phyloP scores from a whole-genome alignment of 2,888 invertebrate genomes.

The Megamerina dolium region DNA sequence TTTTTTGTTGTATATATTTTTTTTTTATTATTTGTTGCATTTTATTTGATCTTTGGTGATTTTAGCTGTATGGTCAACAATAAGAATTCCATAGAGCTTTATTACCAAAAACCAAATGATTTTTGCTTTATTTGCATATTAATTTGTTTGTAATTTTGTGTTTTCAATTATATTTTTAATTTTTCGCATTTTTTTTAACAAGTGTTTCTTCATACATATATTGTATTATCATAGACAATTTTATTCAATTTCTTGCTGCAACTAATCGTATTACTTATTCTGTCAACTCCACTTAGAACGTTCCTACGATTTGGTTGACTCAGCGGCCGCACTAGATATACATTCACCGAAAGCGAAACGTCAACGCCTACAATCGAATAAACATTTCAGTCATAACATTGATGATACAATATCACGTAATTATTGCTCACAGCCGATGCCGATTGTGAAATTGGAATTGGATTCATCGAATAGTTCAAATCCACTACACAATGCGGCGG shows the following conservation, averaged over 20 bases:
- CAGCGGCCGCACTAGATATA: constrained; percentile 38
- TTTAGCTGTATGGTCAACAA: constrained; percentile 61
- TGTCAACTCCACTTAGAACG: constrained; percentile 40
- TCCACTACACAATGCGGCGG: constrained; percentile 23
- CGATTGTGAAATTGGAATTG: constrained; percentile 31
- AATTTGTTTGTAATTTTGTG: constrained; percentile 23
- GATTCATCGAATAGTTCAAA: constrained; percentile 10
- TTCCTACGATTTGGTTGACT: constrained; percentile 43
- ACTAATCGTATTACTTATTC: no score
- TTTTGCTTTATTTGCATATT: constrained; percentile 32
- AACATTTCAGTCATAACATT: constrained; percentile 38
- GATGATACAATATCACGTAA: constrained; percentile 48
- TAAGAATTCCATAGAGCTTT: constrained; percentile 62
- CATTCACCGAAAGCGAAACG: constrained; percentile 47
- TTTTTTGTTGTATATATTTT: constrained; percentile 13
- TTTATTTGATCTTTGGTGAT: constrained; percentile 65
- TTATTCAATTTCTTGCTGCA: no score
- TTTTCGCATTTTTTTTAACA: constrained; percentile 7
- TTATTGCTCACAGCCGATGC: constrained; percentile 49
- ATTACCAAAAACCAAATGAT: constrained; percentile 63
- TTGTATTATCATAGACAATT: no score
- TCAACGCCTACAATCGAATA: constrained; percentile 39
- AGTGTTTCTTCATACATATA: constrained; percentile 1
- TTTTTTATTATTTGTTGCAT: constrained; percentile 33
- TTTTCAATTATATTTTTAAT: constrained; percentile 5